Conservation (phyloP, 1,140 invertebrate species). For the Potamilus streckersoni region DNA sequence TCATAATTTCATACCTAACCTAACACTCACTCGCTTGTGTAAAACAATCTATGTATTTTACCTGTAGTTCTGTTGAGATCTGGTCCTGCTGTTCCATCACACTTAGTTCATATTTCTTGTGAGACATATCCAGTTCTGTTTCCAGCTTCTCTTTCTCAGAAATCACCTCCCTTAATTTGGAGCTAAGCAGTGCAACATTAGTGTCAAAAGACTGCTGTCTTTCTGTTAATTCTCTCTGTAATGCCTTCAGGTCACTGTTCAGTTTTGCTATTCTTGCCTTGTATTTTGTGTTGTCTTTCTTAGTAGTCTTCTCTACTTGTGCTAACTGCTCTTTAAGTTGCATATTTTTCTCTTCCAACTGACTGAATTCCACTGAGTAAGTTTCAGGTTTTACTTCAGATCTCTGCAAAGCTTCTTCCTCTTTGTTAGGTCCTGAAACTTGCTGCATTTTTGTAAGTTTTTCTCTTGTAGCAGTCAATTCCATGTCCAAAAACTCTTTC, state of each 20-base stretch:
- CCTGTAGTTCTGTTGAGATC: slow-evolving; percentile 56
- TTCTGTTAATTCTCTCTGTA: slow-evolving; percentile 63
- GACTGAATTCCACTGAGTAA: slow-evolving; percentile 12
- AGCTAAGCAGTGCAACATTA: slow-evolving; percentile 53
- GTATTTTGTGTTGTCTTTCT: slow-evolving; percentile 41
- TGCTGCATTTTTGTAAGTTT: slow-evolving; percentile 30
- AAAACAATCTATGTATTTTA: slow-evolving; percentile 15
- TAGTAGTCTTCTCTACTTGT: slow-evolving; percentile 41
- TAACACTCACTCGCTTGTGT: too few species aligned
- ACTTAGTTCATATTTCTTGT: slow-evolving; percentile 56
- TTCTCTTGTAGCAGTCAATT: slow-evolving; percentile 34
- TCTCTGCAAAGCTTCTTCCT: slow-evolving; percentile 23
- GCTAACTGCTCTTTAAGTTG: slow-evolving; percentile 44
- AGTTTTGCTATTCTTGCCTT: slow-evolving; percentile 47
- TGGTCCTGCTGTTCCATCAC: slow-evolving; percentile 58
- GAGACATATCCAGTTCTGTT: slow-evolving; percentile 53
- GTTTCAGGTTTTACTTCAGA: slow-evolving; percentile 12
- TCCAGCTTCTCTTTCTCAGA: slow-evolving; percentile 53
- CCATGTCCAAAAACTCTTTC: slow-evolving; percentile 38
- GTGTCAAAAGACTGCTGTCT: slow-evolving; percentile 57
- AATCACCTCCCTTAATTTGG: slow-evolving; percentile 47
- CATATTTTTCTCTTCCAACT: slow-evolving; percentile 39
- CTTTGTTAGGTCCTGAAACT: slow-evolving; percentile 21
- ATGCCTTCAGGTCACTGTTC: slow-evolving; percentile 45
- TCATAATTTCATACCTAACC: too few species aligned